Evolutionary conservation across 2,113 vertebrate species (phyloP), one percentile per base, ranked within the genome.

Genomic region (Sorex araneus): DNA sequence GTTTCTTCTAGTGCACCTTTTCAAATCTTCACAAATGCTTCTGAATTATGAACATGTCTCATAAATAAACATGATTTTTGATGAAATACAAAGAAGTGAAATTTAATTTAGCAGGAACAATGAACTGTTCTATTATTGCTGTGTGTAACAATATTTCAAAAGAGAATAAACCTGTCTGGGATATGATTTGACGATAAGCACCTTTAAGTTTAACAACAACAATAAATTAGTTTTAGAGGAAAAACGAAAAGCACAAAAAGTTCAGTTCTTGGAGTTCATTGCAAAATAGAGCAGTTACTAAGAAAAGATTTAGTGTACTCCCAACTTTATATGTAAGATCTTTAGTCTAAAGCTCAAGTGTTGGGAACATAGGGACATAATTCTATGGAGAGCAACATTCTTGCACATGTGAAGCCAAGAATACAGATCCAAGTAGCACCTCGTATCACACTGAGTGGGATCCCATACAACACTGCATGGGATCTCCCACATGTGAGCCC

Each of bases 61-160:
- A 69, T 18, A 73, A 95, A 84, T 77, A 67, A 86, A 28, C 23
- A 40, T 4, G 30, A 21, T 21, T 8, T n/a, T 57, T 87, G 74
- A 95, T 34, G 50, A 96, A 40, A 92, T 9, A 30, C 3, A 82
- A 82, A 92, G 57, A 74, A 23, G n/a, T 8, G 1, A 83, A 83
- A 87, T 66, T 91, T 66, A 83, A 87, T 66, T 91, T 66, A 69
- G 40, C 3, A 81, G 19, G 19, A 89, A 70, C 0, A 85, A 76
- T 18, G 60, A 36, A 89, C 25, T 60, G 11, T 57, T 60, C 21
- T 28, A 36, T 25, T 34, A 73, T 25, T 43, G 43, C 69, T 81
- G 83, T 30, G 34, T 87, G n/a, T 45, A 84, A 74, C 11, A 75
- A 18, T 25, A 77, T 1, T 23, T 45, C 80, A 34, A 80, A 40